Evolutionary conservation across 2,113 vertebrate species (phyloP).

Genomic region (Sceloporus tristichus): DNA sequence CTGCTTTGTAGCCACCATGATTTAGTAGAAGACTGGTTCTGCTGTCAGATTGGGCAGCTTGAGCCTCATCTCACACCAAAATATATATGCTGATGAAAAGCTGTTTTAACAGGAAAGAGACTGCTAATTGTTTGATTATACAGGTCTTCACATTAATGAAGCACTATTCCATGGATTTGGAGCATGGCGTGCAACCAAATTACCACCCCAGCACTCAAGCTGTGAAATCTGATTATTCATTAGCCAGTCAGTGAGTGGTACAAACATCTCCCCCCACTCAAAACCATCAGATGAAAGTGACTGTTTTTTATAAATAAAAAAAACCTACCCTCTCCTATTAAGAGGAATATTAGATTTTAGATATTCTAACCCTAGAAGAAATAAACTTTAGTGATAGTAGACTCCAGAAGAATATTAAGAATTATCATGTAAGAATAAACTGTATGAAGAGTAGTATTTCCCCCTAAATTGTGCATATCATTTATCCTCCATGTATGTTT

Average conservation of each 20-base stretch:
- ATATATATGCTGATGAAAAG: slow-evolving; percentile 93
- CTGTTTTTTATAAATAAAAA: slow-evolving; percentile 67
- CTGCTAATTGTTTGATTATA: slow-evolving; percentile 99
- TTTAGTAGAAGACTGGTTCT: slow-evolving; percentile 71
- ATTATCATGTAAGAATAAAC: slow-evolving; percentile 38
- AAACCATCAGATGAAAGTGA: slow-evolving; percentile 81
- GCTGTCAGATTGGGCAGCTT: slow-evolving; percentile 79
- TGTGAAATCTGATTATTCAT: slow-evolving; percentile 99
- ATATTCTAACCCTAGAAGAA: slow-evolving; percentile 46
- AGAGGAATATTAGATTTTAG: slow-evolving; percentile 65
- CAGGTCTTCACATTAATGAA: slow-evolving; percentile 99
- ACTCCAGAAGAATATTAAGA: slow-evolving; percentile 54
- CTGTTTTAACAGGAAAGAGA: slow-evolving; percentile 88
- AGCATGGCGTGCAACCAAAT: slow-evolving; percentile 97
- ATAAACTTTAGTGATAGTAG: slow-evolving; percentile 18
- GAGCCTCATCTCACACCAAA: slow-evolving; percentile 83
- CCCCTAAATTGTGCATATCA: slow-evolving; percentile 39
- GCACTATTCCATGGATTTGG: slow-evolving; percentile 95
- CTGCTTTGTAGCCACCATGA: slow-evolving; percentile 49
- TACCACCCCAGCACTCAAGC: slow-evolving; percentile 98
- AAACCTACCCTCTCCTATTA: slow-evolving; percentile 38
- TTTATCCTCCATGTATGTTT: slow-evolving; percentile 42
- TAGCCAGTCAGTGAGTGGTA: slow-evolving; percentile 97
- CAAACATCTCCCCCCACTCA: slow-evolving; percentile 87
- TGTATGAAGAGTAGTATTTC: slow-evolving; percentile 23